A percentile compares a stretch with the other conserved stretches of the same genome.
Conservation (phyloP, 92 coral and sea anemone genomes). For the Siderastrea radians region DNA sequence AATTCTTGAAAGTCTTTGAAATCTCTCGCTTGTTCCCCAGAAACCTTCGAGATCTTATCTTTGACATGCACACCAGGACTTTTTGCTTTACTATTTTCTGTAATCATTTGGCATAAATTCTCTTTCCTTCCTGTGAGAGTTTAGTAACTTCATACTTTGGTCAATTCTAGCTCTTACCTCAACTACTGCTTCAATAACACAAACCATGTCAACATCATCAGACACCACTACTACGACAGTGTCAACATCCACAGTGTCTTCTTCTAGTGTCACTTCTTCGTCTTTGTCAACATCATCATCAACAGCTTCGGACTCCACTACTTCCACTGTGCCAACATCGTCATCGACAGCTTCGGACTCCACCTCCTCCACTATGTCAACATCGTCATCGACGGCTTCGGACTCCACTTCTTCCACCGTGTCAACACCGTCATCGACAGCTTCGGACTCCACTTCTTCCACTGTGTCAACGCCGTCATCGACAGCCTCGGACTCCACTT, state of each 20-base stretch:
- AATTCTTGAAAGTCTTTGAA: no score
- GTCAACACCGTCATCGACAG: not conserved
- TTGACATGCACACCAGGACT: no score
- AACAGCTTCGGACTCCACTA: not conserved
- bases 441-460: no score
- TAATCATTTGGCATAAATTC: no score
- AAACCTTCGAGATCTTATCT: no score
- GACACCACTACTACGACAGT: not conserved
- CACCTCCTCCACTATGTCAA: not conserved
- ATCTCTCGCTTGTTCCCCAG: no score
- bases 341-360: not conserved
- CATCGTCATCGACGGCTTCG: not conserved
- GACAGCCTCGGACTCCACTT: no score
- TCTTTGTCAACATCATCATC: not conserved
- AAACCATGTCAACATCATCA: not conserved
- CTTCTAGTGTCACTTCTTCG: not conserved
- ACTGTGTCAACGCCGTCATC: no score
- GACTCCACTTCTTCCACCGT: not conserved
- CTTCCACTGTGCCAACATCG: not conserved
- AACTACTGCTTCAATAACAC: not conserved
- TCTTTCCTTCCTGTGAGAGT: no score
- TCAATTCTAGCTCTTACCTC: not conserved
- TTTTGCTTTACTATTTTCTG: no score
- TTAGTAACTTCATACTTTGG: no score
- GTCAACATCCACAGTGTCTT: not conserved